A percentile compares a stretch with the other conserved stretches of the same genome.
These are phyloP conservation scores for Sorex araneus DNA, from an alignment of 2,113 vertebrate species.

Conservation along the genomic window DNA sequence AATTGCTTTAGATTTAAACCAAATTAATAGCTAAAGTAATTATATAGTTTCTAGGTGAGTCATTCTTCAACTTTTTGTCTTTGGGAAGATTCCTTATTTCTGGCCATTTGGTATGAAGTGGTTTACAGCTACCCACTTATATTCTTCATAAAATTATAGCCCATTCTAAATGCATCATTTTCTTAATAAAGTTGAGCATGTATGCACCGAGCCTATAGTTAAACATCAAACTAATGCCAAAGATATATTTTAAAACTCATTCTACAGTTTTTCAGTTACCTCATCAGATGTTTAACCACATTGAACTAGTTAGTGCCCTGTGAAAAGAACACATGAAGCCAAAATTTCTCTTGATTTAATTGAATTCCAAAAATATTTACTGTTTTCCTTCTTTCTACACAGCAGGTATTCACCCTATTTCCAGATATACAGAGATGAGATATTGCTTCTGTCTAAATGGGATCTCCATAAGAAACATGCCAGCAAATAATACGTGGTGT, in stretches of 20 bases:
- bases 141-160: constrained; percentile 63
- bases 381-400: neutral
- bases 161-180: constrained; percentile 56
- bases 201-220: constrained; percentile 36
- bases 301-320: neutral
- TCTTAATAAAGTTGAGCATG: constrained; percentile 26
- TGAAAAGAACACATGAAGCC: constrained; percentile 30
- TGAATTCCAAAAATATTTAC: neutral
- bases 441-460: neutral
- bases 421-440: neutral
- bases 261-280: neutral
- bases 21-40: constrained; percentile 81
- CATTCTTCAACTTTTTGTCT: constrained; percentile 75
- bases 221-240: constrained; percentile 49
- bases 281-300: neutral
- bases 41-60: constrained; percentile 82
- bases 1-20: constrained; percentile 68
- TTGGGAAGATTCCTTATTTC: constrained; percentile 77
- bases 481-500: neutral
- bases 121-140: constrained; percentile 68
- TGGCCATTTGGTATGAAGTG: constrained; percentile 65
- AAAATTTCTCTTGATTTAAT: constrained; percentile 21
- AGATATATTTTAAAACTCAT: constrained; percentile 43
- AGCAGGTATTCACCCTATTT: neutral
- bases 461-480: neutral